Conservation (phyloP, 2,113 vertebrate genomes). For the Varanus komodoensis region DNA sequence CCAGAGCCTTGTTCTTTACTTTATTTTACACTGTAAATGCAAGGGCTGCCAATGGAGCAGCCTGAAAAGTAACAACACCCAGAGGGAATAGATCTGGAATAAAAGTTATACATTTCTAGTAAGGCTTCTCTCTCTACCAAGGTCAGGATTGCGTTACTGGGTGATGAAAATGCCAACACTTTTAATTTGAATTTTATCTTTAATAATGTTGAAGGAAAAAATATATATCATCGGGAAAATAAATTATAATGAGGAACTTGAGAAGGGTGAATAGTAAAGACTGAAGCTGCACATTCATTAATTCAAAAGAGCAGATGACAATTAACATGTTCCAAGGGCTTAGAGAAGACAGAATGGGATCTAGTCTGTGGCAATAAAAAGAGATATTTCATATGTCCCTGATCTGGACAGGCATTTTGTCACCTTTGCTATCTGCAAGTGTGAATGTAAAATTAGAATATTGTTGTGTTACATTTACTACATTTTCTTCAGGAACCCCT, state of each 20-base stretch:
- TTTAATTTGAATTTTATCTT: constrained; percentile 54
- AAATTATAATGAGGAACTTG: constrained; percentile 24
- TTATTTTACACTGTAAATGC: constrained; percentile 39
- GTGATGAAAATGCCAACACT: constrained; percentile 41
- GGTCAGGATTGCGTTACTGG: constrained; percentile 35
- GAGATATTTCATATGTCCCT: not conserved
- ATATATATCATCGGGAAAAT: constrained; percentile 3
- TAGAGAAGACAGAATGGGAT: not conserved
- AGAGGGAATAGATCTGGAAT: constrained; percentile 41
- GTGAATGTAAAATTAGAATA: not conserved
- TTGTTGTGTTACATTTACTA: not conserved
- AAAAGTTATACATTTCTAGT: constrained; percentile 44
- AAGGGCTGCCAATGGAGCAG: constrained; percentile 34
- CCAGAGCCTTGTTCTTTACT: constrained; percentile 28
- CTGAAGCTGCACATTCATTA: constrained; percentile 23
- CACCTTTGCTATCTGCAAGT: not conserved
- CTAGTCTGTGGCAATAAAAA: not conserved
- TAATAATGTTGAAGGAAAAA: constrained; percentile 12
- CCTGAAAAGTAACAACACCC: constrained; percentile 36
- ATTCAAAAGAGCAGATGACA: constrained; percentile 14
- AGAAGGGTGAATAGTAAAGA: constrained; percentile 1
- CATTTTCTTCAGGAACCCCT: not conserved
- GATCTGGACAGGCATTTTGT: not conserved
- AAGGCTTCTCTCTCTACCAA: constrained; percentile 56
- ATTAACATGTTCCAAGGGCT: constrained; percentile 15